Evolutionary conservation across 23 tunicate genomes (phyloP).

Genomic region (Styela clava): DNA sequence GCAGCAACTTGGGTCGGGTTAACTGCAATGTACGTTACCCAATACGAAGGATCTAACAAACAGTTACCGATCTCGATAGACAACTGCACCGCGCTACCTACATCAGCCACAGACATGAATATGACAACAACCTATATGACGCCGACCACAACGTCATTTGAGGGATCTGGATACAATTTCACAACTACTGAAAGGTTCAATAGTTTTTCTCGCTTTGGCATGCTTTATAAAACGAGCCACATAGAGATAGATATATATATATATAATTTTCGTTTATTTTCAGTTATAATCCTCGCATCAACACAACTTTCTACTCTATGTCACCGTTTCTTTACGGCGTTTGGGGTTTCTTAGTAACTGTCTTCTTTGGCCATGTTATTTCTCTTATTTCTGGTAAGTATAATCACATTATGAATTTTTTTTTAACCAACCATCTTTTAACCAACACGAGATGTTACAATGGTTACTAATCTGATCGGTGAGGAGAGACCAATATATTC

Average conservation of each 20-base stretch:
- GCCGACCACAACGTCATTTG: neutral
- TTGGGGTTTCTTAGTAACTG: conserved; percentile 40
- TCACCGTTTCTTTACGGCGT: conserved; percentile 56
- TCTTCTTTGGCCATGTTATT: conserved; percentile 44
- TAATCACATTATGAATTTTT: too few species aligned
- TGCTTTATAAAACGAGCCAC: too few species aligned
- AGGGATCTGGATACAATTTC: neutral
- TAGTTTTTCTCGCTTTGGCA: too few species aligned
- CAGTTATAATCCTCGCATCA: neutral
- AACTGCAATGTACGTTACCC: neutral
- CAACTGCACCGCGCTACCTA: neutral
- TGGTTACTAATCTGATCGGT: too few species aligned
- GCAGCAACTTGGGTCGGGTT: conserved; percentile 12
- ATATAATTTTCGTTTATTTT: too few species aligned
- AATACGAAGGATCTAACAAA: neutral
- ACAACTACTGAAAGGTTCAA: neutral
- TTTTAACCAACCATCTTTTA: too few species aligned
- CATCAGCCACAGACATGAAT: neutral
- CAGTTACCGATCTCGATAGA: neutral
- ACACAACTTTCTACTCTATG: conserved; percentile 36
- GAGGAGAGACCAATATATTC: too few species aligned
- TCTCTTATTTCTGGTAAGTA: conserved; percentile 41
- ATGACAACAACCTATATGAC: neutral
- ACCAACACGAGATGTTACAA: too few species aligned
- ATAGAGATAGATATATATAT: too few species aligned